These are phyloP conservation scores for Melitaea cinxia DNA, from an alignment of 1,140 invertebrate genomes.

Conservation along the genomic window DNA sequence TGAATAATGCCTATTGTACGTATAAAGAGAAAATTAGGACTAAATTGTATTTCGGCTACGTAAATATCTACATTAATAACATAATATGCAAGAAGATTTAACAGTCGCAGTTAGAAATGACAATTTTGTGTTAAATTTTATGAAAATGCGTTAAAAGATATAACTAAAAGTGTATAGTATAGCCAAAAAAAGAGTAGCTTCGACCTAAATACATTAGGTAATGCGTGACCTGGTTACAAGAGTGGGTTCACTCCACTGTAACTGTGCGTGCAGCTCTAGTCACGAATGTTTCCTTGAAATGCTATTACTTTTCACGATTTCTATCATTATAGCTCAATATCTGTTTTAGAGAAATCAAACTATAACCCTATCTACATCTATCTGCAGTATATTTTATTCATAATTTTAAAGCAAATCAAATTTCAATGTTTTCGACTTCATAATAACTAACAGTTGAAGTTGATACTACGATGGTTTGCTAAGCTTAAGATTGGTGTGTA, in stretches of 20 bases:
- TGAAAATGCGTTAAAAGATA: slow-evolving; percentile 14
- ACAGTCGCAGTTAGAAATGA: not conserved
- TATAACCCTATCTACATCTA: not conserved
- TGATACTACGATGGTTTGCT: no score
- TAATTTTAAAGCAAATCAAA: not conserved
- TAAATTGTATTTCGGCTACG: not conserved
- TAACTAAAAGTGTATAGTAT: slow-evolving; percentile 21
- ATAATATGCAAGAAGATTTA: no score
- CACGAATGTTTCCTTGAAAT: slow-evolving; percentile 40
- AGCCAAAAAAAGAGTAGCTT: slow-evolving; percentile 27
- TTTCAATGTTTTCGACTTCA: not conserved
- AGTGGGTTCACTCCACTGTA: slow-evolving; percentile 39
- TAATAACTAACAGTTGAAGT: no score
- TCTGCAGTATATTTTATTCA: not conserved
- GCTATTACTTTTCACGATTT: slow-evolving; percentile 34
- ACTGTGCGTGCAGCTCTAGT: slow-evolving; percentile 41
- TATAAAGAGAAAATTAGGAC: slow-evolving; percentile 15
- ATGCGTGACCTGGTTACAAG: slow-evolving; percentile 47
- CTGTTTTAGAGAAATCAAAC: slow-evolving; percentile 3
- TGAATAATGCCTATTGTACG: slow-evolving; percentile 24
- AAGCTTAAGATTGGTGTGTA: no score
- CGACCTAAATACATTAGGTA: slow-evolving; percentile 34
- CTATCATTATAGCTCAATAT: not conserved
- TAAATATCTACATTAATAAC: no score
- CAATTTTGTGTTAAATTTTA: not conserved